phyloP scores from a whole-genome alignment of 2,113 vertebrate species.

The Pachycephala philippinensis region DNA sequence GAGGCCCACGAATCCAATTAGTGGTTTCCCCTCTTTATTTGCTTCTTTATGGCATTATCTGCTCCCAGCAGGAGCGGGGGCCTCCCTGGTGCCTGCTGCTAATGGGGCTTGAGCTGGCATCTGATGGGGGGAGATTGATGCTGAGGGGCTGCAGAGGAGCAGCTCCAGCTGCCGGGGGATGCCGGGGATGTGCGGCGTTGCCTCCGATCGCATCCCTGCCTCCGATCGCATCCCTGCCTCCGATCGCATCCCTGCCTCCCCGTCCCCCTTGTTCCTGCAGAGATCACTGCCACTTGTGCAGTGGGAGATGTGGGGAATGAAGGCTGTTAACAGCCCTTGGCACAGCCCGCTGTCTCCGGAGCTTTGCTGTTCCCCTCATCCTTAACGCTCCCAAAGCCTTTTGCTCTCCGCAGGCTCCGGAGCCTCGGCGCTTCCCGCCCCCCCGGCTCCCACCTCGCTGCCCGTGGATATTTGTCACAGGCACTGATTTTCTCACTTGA shows the following conservation, averaged over 20 bases:
- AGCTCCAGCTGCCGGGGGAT: background rate
- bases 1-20: constrained; percentile 13
- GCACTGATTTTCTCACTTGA: constrained; percentile 12
- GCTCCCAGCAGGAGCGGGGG: background rate
- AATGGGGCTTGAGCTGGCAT: background rate
- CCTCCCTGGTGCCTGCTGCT: background rate
- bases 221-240: too few relatives aligned
- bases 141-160: background rate
- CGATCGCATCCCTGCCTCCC: background rate
- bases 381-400: background rate
- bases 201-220: background rate
- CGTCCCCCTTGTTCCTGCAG: background rate
- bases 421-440: background rate
- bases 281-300: background rate
- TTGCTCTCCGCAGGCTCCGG: background rate
- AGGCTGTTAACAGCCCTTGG: background rate
- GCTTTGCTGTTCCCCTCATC: background rate
- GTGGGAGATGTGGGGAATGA: background rate
- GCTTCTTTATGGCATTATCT: constrained; percentile 2
- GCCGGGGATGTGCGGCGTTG: background rate
- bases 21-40: constrained; percentile 14
- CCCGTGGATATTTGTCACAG: background rate
- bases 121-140: background rate
- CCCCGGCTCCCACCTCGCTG: background rate
- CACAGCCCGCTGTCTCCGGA: background rate